A percentile compares a stretch with the other conserved stretches of the same genome.
These are phyloP conservation scores for Lasiurus cinereus DNA, from an alignment of 2,113 vertebrate genomes.

Conservation along the genomic window DNA sequence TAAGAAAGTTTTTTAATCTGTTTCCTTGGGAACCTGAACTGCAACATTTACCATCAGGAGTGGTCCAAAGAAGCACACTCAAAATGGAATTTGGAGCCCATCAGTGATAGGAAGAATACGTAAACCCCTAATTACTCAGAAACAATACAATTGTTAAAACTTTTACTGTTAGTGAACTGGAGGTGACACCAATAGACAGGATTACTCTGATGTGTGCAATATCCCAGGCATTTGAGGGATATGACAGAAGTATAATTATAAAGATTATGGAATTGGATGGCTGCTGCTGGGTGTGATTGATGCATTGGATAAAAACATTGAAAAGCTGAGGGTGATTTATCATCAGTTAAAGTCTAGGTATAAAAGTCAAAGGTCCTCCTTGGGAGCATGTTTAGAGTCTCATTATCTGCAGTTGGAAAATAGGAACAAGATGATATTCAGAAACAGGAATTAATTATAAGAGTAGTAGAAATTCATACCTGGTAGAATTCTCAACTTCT, in stretches of 20 bases:
- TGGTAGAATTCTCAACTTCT: not conserved
- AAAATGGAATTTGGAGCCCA: not conserved
- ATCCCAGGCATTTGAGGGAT: not conserved
- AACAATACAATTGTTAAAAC: not conserved
- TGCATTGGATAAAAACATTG: not conserved
- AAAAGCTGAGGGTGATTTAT: not conserved
- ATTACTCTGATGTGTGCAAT: not conserved
- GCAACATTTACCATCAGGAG: slow-evolving; percentile 26
- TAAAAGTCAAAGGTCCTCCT: not conserved
- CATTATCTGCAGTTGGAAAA: not conserved
- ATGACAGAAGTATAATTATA: not conserved
- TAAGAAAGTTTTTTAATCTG: slow-evolving; percentile 7
- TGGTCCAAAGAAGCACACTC: slow-evolving; percentile 16
- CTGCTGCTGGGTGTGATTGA: not conserved
- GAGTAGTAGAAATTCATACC: not conserved
- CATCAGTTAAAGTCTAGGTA: not conserved
- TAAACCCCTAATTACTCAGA: not conserved
- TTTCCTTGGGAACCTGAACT: slow-evolving; percentile 47
- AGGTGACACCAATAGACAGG: not conserved
- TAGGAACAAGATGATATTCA: not conserved
- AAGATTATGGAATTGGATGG: not conserved
- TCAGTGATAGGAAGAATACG: not conserved
- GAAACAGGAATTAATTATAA: not conserved
- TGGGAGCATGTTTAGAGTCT: not conserved
- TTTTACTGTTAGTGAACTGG: not conserved